Percentiles rank a stretch among this genome's conserved stretches.
Evolutionary conservation across 1,140 invertebrate species (phyloP).

Genomic region (Polyergus mexicanus): DNA sequence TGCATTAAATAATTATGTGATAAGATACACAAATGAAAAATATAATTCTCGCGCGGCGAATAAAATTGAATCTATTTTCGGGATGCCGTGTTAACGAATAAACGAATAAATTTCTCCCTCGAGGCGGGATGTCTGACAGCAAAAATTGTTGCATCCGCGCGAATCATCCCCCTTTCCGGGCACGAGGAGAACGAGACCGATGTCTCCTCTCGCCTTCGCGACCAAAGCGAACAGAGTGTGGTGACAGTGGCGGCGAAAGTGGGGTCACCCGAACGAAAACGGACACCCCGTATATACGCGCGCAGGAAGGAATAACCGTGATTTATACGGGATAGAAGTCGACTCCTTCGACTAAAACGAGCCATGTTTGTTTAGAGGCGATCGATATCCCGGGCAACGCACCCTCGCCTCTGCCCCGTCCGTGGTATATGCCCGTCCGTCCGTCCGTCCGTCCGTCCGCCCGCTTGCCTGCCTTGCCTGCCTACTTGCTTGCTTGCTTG

Average conservation of each 20-base stretch:
- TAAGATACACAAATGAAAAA: neutral
- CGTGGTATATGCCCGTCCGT: slow-evolving; percentile 50
- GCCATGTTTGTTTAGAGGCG: slow-evolving; percentile 68
- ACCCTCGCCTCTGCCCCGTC: slow-evolving; percentile 60
- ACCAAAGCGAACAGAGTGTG: neutral
- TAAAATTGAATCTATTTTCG: slow-evolving; percentile 24
- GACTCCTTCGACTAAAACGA: slow-evolving; percentile 63
- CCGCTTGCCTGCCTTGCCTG: slow-evolving; percentile 20
- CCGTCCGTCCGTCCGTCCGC: slow-evolving; percentile 18
- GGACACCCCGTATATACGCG: slow-evolving; percentile 56
- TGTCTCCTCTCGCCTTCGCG: slow-evolving; percentile 20
- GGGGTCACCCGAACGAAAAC: slow-evolving; percentile 36
- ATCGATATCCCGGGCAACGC: slow-evolving; percentile 65
- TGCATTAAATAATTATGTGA: neutral
- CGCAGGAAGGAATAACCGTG: slow-evolving; percentile 53
- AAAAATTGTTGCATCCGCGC: slow-evolving; percentile 47
- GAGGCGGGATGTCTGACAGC: neutral
- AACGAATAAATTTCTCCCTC: slow-evolving; percentile 5
- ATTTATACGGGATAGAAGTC: slow-evolving; percentile 56
- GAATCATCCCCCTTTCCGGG: neutral
- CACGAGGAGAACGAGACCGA: neutral
- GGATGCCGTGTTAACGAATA: slow-evolving; percentile 12
- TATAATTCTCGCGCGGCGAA: slow-evolving; percentile 10
- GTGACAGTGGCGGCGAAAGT: neutral
- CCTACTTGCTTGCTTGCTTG: slow-evolving; percentile 20